These are phyloP conservation scores for Holacanthus passer DNA, from an alignment of 2,113 vertebrate species.

Conservation along the genomic window DNA sequence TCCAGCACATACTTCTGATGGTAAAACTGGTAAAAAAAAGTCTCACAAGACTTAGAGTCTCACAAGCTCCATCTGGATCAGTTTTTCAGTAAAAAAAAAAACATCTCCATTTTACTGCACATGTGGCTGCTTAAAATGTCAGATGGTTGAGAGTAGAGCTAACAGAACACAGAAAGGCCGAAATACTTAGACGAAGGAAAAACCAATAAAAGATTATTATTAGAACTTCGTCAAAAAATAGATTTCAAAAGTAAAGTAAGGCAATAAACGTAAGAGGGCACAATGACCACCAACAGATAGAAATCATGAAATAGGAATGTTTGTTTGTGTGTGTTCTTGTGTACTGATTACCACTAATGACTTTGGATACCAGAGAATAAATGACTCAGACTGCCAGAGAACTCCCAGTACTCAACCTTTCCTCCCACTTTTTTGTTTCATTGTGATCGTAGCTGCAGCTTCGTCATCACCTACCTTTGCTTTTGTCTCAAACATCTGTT, in stretches of 20 bases:
- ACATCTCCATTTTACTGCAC: background rate
- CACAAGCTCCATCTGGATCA: slow-evolving; percentile 6
- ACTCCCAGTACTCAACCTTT: background rate
- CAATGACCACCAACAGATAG: background rate
- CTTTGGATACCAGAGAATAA: slow-evolving; percentile 15
- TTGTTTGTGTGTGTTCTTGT: background rate
- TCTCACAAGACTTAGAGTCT: background rate
- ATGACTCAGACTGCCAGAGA: background rate
- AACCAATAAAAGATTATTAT: background rate
- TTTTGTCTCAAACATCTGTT: slow-evolving; percentile 1
- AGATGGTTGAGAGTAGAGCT: background rate
- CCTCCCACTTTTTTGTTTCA: slow-evolving; percentile 12
- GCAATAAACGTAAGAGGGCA: background rate
- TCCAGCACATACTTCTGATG: background rate
- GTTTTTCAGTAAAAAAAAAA: background rate
- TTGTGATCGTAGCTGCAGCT: too few species aligned
- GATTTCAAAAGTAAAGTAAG: too few species aligned
- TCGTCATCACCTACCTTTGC: background rate
- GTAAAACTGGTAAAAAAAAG: too few species aligned
- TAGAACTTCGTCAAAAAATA: background rate
- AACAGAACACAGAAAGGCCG: background rate
- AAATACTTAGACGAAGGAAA: background rate
- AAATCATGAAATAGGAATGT: background rate
- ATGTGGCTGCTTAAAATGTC: background rate
- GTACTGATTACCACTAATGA: background rate